Evolutionary conservation across 1,140 invertebrate species (phyloP).

Genomic region (Aphaenogaster floridana): DNA sequence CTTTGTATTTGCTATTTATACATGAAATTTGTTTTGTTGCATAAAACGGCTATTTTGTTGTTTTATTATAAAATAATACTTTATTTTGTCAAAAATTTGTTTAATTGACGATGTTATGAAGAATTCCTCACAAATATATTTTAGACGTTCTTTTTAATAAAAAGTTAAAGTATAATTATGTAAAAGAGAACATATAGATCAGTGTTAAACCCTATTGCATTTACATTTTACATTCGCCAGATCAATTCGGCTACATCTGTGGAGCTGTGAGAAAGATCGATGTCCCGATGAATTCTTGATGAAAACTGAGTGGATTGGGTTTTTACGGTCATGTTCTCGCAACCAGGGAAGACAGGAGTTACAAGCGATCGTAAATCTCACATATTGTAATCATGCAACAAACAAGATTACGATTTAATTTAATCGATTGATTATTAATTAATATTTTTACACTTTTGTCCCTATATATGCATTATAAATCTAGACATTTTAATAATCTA

Average conservation of each 20-base stretch:
- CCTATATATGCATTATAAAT: background rate
- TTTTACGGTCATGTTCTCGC: conserved; percentile 13
- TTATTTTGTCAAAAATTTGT: background rate
- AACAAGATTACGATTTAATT: conserved; percentile 7
- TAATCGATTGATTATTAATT: background rate
- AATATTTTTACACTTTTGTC: background rate
- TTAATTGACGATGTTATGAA: background rate
- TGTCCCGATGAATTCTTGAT: conserved; percentile 70
- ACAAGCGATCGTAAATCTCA: conserved; percentile 30
- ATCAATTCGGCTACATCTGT: conserved; percentile 7
- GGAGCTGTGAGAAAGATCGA: conserved; percentile 50
- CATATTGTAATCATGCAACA: conserved; percentile 22
- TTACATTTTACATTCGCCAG: background rate
- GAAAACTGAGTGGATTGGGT: conserved; percentile 65
- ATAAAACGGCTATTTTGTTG: background rate
- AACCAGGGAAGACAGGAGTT: background rate
- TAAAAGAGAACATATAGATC: background rate
- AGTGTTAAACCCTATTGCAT: background rate
- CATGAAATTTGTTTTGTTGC: background rate
- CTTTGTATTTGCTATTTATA: background rate
- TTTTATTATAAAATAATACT: background rate
- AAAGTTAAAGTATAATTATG: background rate
- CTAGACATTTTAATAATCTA: background rate
- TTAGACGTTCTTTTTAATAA: background rate
- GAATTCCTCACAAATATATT: background rate